Percentiles rank a stretch among this genome's conserved stretches.
phyloP scores from a whole-genome alignment of 2,113 vertebrate genomes.

The Grallaria varia region DNA sequence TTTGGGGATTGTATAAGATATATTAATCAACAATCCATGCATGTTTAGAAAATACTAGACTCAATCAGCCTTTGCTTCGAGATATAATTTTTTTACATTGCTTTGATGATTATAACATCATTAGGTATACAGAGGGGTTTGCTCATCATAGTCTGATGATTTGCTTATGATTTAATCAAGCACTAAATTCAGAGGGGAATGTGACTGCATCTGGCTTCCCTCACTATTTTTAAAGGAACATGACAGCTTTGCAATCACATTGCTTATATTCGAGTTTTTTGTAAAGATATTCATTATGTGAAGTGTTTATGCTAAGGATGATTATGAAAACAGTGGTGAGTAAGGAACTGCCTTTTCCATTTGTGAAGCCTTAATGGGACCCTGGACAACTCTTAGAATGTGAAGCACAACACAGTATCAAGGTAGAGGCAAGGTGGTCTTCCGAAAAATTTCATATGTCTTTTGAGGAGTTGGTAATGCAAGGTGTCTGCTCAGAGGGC shows the following conservation, averaged over 20 bases:
- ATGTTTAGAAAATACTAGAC: neutral
- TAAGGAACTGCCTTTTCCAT: neutral
- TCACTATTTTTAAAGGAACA: slow-evolving; percentile 5
- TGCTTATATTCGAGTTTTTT: neutral
- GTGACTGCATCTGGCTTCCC: slow-evolving; percentile 7
- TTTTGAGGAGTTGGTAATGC: neutral
- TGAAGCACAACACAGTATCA: neutral
- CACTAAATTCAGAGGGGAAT: neutral
- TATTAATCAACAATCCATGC: neutral
- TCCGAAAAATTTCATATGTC: neutral
- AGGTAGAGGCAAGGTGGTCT: neutral
- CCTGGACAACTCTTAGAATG: neutral
- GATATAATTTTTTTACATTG: neutral
- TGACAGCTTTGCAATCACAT: neutral
- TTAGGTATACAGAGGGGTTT: neutral
- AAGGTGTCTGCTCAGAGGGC: neutral
- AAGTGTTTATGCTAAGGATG: neutral
- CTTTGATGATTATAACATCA: slow-evolving; percentile 3
- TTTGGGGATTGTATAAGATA: neutral
- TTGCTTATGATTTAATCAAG: slow-evolving; percentile 25
- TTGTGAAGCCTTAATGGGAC: neutral
- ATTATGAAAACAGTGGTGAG: neutral
- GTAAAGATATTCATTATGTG: neutral
- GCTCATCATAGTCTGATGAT: neutral
- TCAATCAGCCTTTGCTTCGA: neutral